These are phyloP conservation scores for Crambe crambe DNA, from an alignment of 37 sponge, comb jelly and placozoan species.

Conservation along the genomic window DNA sequence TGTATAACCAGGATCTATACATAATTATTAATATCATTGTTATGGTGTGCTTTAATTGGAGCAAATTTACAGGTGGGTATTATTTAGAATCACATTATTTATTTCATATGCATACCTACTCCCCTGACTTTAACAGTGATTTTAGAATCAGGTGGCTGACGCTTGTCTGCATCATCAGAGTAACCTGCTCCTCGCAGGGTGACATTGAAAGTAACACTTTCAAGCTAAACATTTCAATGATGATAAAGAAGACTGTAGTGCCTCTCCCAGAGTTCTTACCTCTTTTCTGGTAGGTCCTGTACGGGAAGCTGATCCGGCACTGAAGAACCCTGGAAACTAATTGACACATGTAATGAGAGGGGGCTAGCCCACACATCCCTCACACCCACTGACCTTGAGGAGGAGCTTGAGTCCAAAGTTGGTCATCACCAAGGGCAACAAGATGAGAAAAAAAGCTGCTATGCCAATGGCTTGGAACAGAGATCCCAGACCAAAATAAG, in stretches of 20 bases:
- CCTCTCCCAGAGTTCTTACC: conserved; percentile 13
- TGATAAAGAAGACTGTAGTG: background rate
- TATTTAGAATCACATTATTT: too few relatives aligned
- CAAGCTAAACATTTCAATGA: conserved; percentile 30
- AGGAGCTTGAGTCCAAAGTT: conserved; percentile 36
- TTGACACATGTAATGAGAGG: background rate
- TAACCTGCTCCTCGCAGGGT: conserved; percentile 56
- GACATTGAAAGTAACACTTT: conserved; percentile 47
- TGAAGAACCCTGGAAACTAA: conserved; percentile 68
- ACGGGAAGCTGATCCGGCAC: conserved; percentile 34
- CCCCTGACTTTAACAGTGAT: conserved; percentile 45
- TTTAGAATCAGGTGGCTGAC: conserved; percentile 14
- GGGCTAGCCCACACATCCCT: background rate
- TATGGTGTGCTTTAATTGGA: too few relatives aligned
- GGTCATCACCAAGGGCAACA: conserved; percentile 24
- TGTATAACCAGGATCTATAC: conserved; percentile 73
- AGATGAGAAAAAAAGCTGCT: conserved; percentile 14
- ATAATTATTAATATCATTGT: background rate
- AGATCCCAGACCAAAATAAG: conserved; percentile 27
- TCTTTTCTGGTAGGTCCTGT: conserved; percentile 52
- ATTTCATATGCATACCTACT: conserved; percentile 21
- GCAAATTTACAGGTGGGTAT: too few relatives aligned
- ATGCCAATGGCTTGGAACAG: conserved; percentile 32
- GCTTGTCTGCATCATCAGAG: conserved; percentile 35
- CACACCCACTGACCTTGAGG: conserved; percentile 20